Percentiles rank a stretch among this genome's conserved stretches.
phyloP scores from a whole-genome alignment of 2,113 vertebrate species.

The Pelvicachromis taeniatus region DNA sequence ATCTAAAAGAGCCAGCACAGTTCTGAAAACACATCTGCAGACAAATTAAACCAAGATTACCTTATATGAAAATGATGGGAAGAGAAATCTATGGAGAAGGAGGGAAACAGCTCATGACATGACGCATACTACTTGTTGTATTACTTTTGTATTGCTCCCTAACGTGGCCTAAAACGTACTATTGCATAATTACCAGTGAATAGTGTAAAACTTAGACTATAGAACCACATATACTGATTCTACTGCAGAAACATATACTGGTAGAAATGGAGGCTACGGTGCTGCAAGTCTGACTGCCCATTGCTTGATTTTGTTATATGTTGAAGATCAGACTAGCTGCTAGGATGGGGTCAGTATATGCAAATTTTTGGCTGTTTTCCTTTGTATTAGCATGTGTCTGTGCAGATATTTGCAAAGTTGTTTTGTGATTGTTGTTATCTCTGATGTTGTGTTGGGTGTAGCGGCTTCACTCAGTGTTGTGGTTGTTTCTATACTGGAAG shows the following conservation, averaged over 20 bases:
- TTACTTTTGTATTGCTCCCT: not conserved
- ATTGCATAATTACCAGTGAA: not conserved
- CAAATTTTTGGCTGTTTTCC: not conserved
- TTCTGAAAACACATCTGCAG: not conserved
- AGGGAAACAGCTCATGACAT: not conserved
- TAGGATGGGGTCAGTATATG: not conserved
- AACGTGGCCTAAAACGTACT: not conserved
- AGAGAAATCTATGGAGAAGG: not conserved
- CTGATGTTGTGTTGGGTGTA: not conserved
- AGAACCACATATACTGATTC: not conserved
- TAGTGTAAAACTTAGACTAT: not conserved
- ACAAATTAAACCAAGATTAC: not conserved
- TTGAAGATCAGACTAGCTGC: not conserved
- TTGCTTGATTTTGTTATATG: fast-evolving
- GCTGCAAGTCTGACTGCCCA: not conserved
- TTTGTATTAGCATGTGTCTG: not conserved
- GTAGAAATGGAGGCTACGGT: not conserved
- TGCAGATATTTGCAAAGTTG: not conserved
- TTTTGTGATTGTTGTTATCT: fast-evolving
- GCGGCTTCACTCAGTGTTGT: not conserved
- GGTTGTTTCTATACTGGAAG: not conserved
- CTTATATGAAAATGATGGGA: fast-evolving
- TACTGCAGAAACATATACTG: not conserved
- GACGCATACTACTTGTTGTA: not conserved
- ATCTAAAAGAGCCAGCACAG: not conserved